Base-by-base conservation (phyloP, 2,888 invertebrate species). In the Cetonia aurata region DNA sequence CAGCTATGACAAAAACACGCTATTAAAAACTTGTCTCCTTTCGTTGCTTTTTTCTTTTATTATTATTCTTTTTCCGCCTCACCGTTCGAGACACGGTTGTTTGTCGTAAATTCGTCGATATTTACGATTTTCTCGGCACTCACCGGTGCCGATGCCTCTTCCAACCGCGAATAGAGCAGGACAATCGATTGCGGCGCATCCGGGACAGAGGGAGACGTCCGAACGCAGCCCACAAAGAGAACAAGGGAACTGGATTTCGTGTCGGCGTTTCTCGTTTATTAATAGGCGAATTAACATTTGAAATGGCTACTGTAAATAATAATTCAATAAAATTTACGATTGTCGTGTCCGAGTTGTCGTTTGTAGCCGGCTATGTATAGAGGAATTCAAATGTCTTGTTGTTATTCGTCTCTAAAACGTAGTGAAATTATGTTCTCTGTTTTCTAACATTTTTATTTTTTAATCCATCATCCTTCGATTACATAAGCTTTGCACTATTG, bases 231-330 rank as follows among this genome's bases (percentile, higher is more conserved):
- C 31, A 44, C 12, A 19, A 60, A 48, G 60, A 60, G 60, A 13
- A 60, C 33, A 60, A 60, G 60, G 46, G 48, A 60, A 60, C 60
- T 60, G 60, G 31, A 60, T 60, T 60, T 60, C 25, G 46, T 60
- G 46, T 60, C 46, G 60, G 31, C 46, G 60, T 60, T 46, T 31
- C 13, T 13, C 10, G 10, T 60, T 60, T 60, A 60, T 60, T 60
- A 60, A 60, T 60, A 60, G 60, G 8, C 60, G 44, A 60, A 60
- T 60, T 60, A 60, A 60, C 60, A 60, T 60, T 60, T 48, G 25
- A 31, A 60, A 60, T 60, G 60, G 60, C 60, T 60, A 60, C 60
- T 31, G 60, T 60, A 60, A 60, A 60, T 60, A 60, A 60, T 60
- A 60, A 60, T 31, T 53, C 53, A 60, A 48, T 44, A 60, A 60